phyloP scores from a whole-genome alignment of 2,797 vertebrate species.

The Rhadinocentrus ornatus region DNA sequence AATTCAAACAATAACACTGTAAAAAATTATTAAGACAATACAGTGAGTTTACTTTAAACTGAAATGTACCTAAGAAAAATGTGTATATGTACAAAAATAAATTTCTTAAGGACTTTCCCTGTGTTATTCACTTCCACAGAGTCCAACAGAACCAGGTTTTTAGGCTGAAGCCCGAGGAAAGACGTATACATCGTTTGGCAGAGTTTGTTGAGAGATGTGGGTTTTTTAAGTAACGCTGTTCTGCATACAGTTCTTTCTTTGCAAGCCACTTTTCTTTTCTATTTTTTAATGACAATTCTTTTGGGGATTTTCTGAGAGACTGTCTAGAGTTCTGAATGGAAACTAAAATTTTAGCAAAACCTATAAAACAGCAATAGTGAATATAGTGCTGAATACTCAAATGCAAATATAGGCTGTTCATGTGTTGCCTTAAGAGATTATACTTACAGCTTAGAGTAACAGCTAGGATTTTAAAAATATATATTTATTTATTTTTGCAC shows the following conservation, averaged over 20 bases:
- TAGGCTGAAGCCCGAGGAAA: conserved; percentile 28
- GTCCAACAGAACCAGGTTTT: conserved; percentile 26
- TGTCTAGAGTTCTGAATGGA: conserved; percentile 24
- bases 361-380: conserved; percentile 29
- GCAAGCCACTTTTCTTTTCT: conserved; percentile 49
- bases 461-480: conserved; percentile 2
- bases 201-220: conserved; percentile 54
- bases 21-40: background rate
- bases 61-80: background rate
- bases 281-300: conserved; percentile 54
- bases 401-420: conserved; percentile 38
- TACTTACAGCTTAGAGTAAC: conserved; percentile 30
- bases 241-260: conserved; percentile 24
- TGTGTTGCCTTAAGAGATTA: conserved; percentile 31
- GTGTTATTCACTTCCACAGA: conserved; percentile 4
- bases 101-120: background rate
- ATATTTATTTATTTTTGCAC: background rate
- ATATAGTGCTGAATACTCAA: conserved; percentile 11
- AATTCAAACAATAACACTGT: background rate
- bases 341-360: conserved; percentile 40
- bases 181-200: conserved; percentile 47
- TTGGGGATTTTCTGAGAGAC: conserved; percentile 47
- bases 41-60: background rate
- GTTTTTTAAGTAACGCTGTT: conserved; percentile 55
- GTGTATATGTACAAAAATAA: background rate